phyloP scores from a whole-genome alignment of 2,113 vertebrate genomes.

The Otocyon megalotis region DNA sequence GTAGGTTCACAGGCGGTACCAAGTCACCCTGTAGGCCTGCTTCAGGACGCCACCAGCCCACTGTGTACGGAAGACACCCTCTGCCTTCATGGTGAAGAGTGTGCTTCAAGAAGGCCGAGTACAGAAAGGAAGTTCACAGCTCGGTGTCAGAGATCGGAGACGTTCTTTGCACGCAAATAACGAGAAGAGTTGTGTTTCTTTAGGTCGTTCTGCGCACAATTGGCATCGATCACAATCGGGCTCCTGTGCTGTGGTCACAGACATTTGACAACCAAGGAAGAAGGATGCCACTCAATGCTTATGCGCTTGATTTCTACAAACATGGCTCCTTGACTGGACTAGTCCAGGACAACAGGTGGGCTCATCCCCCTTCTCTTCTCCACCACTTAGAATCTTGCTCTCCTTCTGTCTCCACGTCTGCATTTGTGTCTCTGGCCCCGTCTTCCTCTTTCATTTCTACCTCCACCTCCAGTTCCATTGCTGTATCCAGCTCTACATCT shows the following conservation, averaged over 20 bases:
- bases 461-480: neutral
- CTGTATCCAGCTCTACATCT: neutral
- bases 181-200: neutral
- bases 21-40: neutral
- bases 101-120: neutral
- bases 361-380: neutral
- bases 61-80: neutral
- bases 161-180: neutral
- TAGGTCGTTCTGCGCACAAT: conserved; percentile 79
- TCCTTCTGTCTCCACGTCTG: neutral
- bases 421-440: neutral
- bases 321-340: conserved; percentile 83
- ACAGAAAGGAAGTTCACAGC: neutral
- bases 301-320: conserved; percentile 86
- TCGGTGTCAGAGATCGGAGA: neutral
- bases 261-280: conserved; percentile 77
- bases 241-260: conserved; percentile 77
- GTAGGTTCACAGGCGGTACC: rapidly evolving
- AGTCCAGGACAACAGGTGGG: conserved; percentile 84
- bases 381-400: neutral
- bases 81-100: neutral
- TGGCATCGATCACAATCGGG: conserved; percentile 71
- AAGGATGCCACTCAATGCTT: conserved; percentile 83
- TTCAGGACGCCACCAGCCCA: neutral
- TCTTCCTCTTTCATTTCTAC: neutral